Evolutionary conservation across 2,113 vertebrate species (phyloP).

Genomic region (Oryzias celebensis): DNA sequence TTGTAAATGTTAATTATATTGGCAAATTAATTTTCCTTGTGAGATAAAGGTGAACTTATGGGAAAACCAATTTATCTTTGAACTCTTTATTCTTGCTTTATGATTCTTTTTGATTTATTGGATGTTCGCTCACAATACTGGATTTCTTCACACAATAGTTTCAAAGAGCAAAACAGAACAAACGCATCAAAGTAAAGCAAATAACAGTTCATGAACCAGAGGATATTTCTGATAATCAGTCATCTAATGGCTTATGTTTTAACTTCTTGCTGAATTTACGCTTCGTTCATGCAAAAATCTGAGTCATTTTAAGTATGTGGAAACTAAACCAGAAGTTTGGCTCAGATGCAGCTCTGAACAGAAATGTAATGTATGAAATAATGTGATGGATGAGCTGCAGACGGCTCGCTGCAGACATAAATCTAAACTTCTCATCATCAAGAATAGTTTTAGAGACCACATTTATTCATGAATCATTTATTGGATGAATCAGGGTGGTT

Average conservation of each 20-base stretch:
- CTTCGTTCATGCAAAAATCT: neutral
- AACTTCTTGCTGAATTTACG: neutral
- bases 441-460: neutral
- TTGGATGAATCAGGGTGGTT: neutral
- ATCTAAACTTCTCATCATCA: neutral
- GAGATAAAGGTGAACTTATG: neutral
- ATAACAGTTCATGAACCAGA: neutral
- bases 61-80: conserved; percentile 10
- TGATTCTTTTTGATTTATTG: neutral
- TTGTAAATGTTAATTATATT: neutral
- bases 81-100: neutral
- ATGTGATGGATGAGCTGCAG: conserved; percentile 10
- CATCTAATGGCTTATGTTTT: neutral
- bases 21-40: neutral
- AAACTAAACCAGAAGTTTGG: neutral
- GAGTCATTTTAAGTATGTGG: neutral
- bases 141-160: conserved; percentile 18
- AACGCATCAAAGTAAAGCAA: neutral
- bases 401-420: neutral
- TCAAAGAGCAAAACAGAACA: conserved; percentile 1
- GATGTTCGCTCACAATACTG: conserved; percentile 3
- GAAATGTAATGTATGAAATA: conserved; percentile 9
- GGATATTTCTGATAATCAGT: neutral
- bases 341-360: conserved; percentile 15
- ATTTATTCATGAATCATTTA: neutral